Evolutionary conservation across 1,140 invertebrate species (phyloP), one percentile per base, ranked within the genome.

Genomic region (Cyclina sinensis): DNA sequence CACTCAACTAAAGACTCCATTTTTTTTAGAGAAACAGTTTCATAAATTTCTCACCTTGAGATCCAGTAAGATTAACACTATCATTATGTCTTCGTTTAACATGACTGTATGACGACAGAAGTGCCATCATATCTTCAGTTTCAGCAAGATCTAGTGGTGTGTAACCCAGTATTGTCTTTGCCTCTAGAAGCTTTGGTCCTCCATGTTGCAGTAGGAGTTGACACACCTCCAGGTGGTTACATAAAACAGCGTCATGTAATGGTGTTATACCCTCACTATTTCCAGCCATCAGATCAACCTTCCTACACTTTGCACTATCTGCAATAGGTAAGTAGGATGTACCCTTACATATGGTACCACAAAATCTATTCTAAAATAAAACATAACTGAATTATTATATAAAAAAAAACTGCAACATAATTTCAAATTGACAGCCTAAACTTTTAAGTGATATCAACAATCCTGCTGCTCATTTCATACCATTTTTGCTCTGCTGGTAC

Each of bases 171-270:
- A 62, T 32, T 24, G 92, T 94, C 32, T 27, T 14, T 21, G 62
- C 24, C 14, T 43, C 16, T 0, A 76, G 54, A 12, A 86, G 68
- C 14, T 51, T 51, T 2, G 39, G 57, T 30, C 94, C 94, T 73
- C 92, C 93, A 90, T 94, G 91, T 78, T 93, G 91, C 0, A 94
- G 88, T 18, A 95, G 89, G 14, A 94, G 59, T 30, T 88, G 88
- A 70, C 91, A 93, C 0, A 92, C 86, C 14, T 92, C 93, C 4
- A 92, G 43, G n/a, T 79, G 62, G 37, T 92, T 89, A 39, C 88
- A 91, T 11, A 90, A 18, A 0, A 94, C 94, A 81, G 94, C 94
- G 90, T 94, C 94, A 84, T 94, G 93, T n/a, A 95, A 89, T 16
- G 94, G 92, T 1, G 94, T 95, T 27, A 94, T 92, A 21, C 90